These are phyloP conservation scores for Neodiprion lecontei DNA, from an alignment of 1,140 invertebrate genomes.

Conservation along the genomic window DNA sequence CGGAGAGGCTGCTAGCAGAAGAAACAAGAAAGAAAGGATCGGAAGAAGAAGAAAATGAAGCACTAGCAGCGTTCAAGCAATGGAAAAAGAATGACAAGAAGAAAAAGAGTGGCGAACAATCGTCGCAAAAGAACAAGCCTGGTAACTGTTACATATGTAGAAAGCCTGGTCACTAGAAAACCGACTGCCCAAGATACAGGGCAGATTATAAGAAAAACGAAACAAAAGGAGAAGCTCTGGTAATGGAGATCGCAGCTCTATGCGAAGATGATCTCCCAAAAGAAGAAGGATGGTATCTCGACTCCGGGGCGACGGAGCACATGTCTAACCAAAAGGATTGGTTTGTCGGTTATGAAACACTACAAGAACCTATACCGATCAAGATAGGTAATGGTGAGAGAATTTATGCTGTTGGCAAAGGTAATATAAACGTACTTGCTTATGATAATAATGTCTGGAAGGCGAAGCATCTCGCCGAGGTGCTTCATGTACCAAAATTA, in stretches of 20 bases:
- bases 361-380: constrained; percentile 20
- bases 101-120: not conserved
- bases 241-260: constrained; percentile 12
- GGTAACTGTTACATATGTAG: constrained; percentile 18
- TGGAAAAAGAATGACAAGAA: constrained; percentile 1
- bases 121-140: not conserved
- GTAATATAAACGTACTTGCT: constrained; percentile 41
- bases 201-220: not conserved
- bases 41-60: constrained; percentile 16
- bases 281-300: constrained; percentile 23
- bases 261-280: not conserved
- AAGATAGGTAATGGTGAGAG: constrained; percentile 28
- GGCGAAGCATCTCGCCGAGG: constrained; percentile 42
- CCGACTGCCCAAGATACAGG: constrained; percentile 15
- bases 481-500: constrained; percentile 53
- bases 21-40: constrained; percentile 20
- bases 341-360: constrained; percentile 22
- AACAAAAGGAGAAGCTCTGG: constrained; percentile 16
- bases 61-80: constrained; percentile 15
- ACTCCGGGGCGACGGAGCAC: constrained; percentile 36
- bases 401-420: constrained; percentile 33
- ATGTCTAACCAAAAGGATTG: constrained; percentile 32
- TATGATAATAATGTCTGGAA: constrained; percentile 32
- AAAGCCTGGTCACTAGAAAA: constrained; percentile 21
- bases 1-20: constrained; percentile 30